Evolutionary conservation across 2,888 invertebrate species (phyloP).

Genomic region (Noctua fimbriata): DNA sequence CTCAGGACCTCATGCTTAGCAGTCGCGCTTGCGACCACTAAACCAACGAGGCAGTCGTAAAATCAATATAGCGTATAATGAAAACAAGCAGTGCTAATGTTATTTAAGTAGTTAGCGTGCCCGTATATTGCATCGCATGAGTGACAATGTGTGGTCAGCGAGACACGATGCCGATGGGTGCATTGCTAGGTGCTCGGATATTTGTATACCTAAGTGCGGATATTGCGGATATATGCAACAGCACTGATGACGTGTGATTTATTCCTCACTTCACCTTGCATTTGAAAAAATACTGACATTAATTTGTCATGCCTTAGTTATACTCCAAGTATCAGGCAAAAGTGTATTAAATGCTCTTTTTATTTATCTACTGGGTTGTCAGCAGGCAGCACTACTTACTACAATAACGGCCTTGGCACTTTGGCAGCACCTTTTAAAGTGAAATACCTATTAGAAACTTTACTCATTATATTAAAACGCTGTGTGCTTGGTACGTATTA

Average conservation of each 20-base stretch:
- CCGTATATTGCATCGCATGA: constrained; percentile 63
- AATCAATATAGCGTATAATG: constrained; percentile 44
- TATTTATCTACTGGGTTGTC: not conserved
- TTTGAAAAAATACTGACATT: not conserved
- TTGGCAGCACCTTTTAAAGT: not conserved
- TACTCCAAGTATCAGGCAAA: not conserved
- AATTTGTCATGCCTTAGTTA: not conserved
- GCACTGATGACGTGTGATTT: not conserved
- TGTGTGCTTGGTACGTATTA: not conserved
- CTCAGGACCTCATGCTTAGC: no score
- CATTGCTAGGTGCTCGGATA: constrained; percentile 41
- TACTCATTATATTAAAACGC: not conserved
- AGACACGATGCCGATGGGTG: constrained; percentile 31
- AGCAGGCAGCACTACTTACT: no score
- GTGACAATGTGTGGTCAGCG: constrained; percentile 59
- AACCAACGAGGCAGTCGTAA: not conserved
- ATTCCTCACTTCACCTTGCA: not conserved
- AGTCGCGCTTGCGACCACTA: no score
- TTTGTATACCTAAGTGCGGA: constrained; percentile 21
- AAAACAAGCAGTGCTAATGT: constrained; percentile 59
- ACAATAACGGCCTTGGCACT: not conserved
- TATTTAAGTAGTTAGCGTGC: constrained; percentile 68
- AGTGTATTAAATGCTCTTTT: not conserved
- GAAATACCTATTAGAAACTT: constrained; percentile 5
- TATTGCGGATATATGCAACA: constrained; percentile 4